Base-by-base conservation (phyloP, 1,140 invertebrate species). In the Cotesia chilonis region DNA sequence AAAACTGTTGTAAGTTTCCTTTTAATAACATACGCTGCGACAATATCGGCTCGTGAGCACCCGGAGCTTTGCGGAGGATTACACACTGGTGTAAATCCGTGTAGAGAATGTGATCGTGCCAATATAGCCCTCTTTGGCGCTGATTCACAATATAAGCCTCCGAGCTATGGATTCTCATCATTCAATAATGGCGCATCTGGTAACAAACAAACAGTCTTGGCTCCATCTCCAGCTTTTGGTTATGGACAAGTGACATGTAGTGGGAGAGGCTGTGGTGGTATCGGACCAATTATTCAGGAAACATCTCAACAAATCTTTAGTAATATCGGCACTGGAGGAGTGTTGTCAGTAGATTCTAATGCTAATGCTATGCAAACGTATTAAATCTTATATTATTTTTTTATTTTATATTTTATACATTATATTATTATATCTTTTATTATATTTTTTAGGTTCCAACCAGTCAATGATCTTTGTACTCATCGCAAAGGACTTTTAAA, bases 381-480 rank as follows among this genome's bases (percentile, higher is more conserved):
- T 55, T n/a, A 55, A 55, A 14, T 14, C 4, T n/a, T n/a, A 12
- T 14, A 55, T 14, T 55, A 55, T n/a, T 28, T 28, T 1, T 28
- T 28, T 28, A 55, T 14, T 55, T 55, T 4, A 55, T 28, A 28
- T 28, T 28, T 55, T 14, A 55, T 55, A 55, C 17, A 47, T 55
- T 14, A 17, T n/a, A n/a, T 55, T 17, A 55, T 55, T 36, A 9
- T 4, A 6, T 47, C n/a, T 65, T 10, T 38, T 17, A 35, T 35
- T 28, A 28, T 28, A 28, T 28, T 6, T 28, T 54, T 10, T 28
- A 67, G 68, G 47, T 59, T 68, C n/a, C 2, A 55, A 1, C 66
- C 52, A 37, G 57, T 68, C n/a, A 28, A 12, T 47, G 65, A 67
- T 54, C 65, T 67, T 17, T 67, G 65, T 28, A 35, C 12, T 28